Percentiles rank a stretch among this genome's conserved stretches.
Conservation (phyloP, 2,113 vertebrate species). For the Phaethornis superciliosus region DNA sequence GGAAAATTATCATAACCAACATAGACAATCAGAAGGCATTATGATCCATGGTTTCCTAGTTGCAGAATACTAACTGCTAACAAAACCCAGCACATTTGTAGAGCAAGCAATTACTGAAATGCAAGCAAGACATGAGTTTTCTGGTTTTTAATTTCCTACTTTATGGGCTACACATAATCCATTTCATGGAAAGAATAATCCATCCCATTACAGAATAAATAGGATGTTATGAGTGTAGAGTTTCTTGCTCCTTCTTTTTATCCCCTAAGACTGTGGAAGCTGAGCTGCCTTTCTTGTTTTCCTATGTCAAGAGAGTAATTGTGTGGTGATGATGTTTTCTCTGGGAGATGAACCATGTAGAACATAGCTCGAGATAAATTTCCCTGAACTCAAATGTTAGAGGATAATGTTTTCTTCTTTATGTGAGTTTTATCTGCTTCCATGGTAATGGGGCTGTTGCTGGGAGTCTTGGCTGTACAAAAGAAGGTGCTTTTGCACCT, state of each 20-base stretch:
- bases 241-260: background rate
- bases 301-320: background rate
- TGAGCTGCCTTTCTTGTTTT: background rate
- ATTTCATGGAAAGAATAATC: background rate
- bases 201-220: background rate
- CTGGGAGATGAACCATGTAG: background rate
- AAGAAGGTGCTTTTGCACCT: background rate
- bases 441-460: background rate
- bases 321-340: background rate
- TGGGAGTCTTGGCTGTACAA: background rate
- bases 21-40: background rate
- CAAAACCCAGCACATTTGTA: background rate
- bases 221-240: background rate
- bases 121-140: background rate
- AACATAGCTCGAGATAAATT: background rate
- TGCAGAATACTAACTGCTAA: background rate
- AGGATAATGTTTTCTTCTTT: background rate
- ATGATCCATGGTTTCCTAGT: background rate
- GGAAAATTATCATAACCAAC: background rate
- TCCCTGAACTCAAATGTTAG: background rate
- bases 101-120: conserved; percentile 7
- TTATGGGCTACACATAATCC: background rate
- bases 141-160: background rate
- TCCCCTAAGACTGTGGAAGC: background rate
- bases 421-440: background rate